Conservation (phyloP, 2,888 invertebrate species). For the Lomographa bimaculata region DNA sequence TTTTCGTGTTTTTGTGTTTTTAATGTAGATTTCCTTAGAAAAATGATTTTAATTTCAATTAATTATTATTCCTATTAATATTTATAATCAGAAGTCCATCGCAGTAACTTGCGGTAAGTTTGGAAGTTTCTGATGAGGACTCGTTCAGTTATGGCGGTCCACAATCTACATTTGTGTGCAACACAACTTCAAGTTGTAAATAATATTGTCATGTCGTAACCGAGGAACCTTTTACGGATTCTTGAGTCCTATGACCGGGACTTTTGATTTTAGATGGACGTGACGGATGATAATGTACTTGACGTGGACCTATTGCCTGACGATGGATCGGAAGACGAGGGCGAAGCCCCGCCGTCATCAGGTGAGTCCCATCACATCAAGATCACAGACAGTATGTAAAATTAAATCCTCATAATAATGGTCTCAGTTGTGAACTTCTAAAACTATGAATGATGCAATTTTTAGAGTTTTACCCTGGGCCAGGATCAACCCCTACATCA, state of each 20-base stretch:
- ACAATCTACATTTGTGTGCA: conserved; percentile 42
- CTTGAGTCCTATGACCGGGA: no score
- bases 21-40: conserved; percentile 53
- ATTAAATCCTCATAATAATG: no score
- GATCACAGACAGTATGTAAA: no score
- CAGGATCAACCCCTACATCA: conserved; percentile 86
- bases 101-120: conserved; percentile 76
- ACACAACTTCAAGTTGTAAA: conserved; percentile 49
- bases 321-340: conserved; percentile 89
- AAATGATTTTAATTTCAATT: conserved; percentile 61
- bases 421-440: conserved; percentile 1
- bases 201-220: conserved; percentile 44
- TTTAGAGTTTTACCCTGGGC: conserved; percentile 80
- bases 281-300: conserved; percentile 76
- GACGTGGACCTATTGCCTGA: conserved; percentile 90
- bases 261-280: conserved; percentile 72
- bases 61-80: conserved; percentile 57
- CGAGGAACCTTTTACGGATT: no score
- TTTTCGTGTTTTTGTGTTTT: conserved; percentile 62
- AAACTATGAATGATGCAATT: conserved; percentile 14
- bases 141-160: conserved; percentile 83
- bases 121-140: conserved; percentile 57
- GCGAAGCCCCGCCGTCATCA: conserved; percentile 84
- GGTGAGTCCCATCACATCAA: conserved; percentile 73
- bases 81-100: conserved; percentile 66